Evolutionary conservation across 2,113 vertebrate species (phyloP).

Genomic region (Nothocercus julius): DNA sequence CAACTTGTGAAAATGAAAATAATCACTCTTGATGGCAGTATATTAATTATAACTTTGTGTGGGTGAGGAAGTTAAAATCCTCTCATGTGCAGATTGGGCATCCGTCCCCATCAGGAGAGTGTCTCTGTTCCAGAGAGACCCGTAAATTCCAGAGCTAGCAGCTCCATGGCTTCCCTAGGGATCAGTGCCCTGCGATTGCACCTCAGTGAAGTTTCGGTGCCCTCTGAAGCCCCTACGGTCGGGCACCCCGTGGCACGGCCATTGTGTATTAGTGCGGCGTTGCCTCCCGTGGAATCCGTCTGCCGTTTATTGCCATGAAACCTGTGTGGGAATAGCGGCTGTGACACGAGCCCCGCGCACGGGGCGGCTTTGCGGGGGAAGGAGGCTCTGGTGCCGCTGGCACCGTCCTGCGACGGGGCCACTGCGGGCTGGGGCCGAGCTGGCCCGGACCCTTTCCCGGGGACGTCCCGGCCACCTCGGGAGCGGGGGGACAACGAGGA

Average conservation of each 20-base stretch:
- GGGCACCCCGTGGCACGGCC: background rate
- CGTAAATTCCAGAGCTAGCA: fast-evolving
- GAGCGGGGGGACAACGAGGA: background rate
- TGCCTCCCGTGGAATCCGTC: background rate
- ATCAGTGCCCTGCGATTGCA: background rate
- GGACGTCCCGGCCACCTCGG: fast-evolving
- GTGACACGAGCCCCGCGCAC: background rate
- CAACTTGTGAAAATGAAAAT: background rate
- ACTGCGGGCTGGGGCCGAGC: background rate
- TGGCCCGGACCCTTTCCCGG: background rate
- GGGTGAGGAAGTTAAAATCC: conserved; percentile 37
- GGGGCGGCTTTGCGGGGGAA: too few relatives aligned
- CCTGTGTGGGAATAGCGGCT: background rate
- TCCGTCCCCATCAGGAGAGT: background rate
- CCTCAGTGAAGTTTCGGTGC: background rate
- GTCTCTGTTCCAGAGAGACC: background rate
- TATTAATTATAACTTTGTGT: conserved; percentile 61
- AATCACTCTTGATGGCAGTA: conserved; percentile 2
- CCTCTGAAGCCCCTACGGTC: background rate
- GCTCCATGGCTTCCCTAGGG: background rate
- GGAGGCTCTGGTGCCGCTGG: background rate
- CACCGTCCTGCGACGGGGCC: background rate
- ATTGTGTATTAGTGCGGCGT: fast-evolving
- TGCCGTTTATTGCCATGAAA: background rate
- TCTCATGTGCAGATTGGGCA: background rate